phyloP scores from a whole-genome alignment of 1,140 invertebrate genomes.

The Drosophila ogumai region DNA sequence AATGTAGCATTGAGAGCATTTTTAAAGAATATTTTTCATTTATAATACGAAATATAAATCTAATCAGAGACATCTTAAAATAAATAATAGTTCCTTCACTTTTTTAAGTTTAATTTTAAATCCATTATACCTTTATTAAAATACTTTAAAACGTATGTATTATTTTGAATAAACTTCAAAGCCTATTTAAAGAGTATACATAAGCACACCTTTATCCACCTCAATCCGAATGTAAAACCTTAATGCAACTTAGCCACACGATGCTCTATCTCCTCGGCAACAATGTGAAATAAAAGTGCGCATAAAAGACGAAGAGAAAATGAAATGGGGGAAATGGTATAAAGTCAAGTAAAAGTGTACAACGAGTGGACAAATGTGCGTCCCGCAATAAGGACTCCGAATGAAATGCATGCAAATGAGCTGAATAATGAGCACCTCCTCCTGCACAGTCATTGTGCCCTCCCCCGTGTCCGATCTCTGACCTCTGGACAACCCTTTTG shows the following conservation, averaged over 20 bases:
- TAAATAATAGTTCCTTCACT: too few relatives aligned
- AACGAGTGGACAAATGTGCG: slow-evolving; percentile 53
- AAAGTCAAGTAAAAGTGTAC: slow-evolving; percentile 24
- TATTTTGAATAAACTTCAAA: background rate
- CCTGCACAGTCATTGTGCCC: background rate
- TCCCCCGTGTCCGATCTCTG: slow-evolving; percentile 1
- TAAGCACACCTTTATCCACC: background rate
- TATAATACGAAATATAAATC: too few relatives aligned
- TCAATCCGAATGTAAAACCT: background rate
- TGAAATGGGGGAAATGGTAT: slow-evolving; percentile 14
- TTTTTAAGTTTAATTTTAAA: too few relatives aligned
- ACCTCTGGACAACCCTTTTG: slow-evolving; percentile 50
- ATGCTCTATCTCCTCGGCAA: background rate
- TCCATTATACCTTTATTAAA: too few relatives aligned
- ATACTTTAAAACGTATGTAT: background rate
- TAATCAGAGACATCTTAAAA: too few relatives aligned
- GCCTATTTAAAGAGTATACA: background rate
- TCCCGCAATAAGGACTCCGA: slow-evolving; percentile 17
- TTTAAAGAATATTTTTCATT: too few relatives aligned
- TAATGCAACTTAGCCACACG: slow-evolving; percentile 31
- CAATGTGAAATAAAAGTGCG: slow-evolving; percentile 39
- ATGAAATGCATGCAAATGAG: slow-evolving; percentile 79
- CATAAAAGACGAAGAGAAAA: slow-evolving; percentile 7
- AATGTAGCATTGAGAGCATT: too few relatives aligned
- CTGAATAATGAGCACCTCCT: slow-evolving; percentile 73